A percentile compares a stretch with the other conserved stretches of the same genome.
Evolutionary conservation across 2,888 invertebrate species (phyloP).

Genomic region (Baronia brevicornis): DNA sequence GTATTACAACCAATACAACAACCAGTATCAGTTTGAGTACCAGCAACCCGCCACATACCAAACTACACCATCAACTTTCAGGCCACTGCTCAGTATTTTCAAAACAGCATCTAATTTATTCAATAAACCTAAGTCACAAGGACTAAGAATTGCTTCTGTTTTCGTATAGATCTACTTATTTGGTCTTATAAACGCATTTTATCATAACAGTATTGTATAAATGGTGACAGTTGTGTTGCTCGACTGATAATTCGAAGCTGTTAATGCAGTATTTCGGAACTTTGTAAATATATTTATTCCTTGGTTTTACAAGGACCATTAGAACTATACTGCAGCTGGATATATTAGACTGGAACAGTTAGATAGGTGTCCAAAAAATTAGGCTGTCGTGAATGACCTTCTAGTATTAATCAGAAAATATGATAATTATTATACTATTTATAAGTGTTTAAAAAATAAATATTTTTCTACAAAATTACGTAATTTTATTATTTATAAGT

Average conservation of each 20-base stretch:
- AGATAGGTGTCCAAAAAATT: constrained; percentile 45
- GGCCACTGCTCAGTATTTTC: constrained; percentile 64
- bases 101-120: constrained; percentile 63
- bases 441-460: constrained; percentile 40
- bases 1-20: constrained; percentile 53
- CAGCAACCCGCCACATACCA: constrained; percentile 50
- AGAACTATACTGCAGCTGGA: constrained; percentile 33
- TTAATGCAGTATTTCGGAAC: constrained; percentile 52
- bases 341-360: constrained; percentile 29
- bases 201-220: constrained; percentile 22
- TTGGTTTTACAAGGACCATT: constrained; percentile 73
- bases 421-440: constrained; percentile 55
- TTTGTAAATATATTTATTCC: constrained; percentile 64
- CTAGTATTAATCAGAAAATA: constrained; percentile 59
- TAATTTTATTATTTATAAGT: constrained; percentile 24
- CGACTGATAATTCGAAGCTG: constrained; percentile 69
- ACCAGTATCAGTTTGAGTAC: constrained; percentile 47
- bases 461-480: constrained; percentile 35
- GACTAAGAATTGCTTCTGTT: constrained; percentile 57
- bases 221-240: constrained; percentile 67
- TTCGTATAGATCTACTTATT: constrained; percentile 41
- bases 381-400: constrained; percentile 63
- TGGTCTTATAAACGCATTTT: constrained; percentile 13
- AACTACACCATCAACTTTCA: constrained; percentile 52
- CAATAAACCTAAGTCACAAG: constrained; percentile 55